Evolutionary conservation across 1,140 invertebrate species (phyloP).

Genomic region (Delia radicum): DNA sequence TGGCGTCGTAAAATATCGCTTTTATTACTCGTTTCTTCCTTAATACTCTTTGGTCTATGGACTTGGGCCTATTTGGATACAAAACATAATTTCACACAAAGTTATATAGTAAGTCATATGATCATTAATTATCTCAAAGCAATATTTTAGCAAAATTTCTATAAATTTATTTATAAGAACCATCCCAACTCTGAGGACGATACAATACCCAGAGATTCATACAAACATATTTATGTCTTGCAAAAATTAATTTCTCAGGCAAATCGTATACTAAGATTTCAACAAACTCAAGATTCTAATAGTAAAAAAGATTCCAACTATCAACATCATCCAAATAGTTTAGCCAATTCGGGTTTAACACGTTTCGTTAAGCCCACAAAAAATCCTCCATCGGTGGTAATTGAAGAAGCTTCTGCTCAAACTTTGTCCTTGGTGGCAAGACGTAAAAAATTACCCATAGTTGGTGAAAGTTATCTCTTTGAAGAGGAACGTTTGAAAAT

Average conservation of each 20-base stretch:
- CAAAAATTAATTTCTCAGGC: slow-evolving; percentile 52
- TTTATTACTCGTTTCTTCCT: slow-evolving; percentile 39
- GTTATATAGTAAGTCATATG: not conserved
- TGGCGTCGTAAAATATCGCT: slow-evolving; percentile 53
- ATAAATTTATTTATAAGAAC: not conserved
- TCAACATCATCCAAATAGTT: slow-evolving; percentile 22
- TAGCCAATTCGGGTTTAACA: slow-evolving; percentile 39
- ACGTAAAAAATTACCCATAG: slow-evolving; percentile 40
- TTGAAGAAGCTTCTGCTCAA: slow-evolving; percentile 8
- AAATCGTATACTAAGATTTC: slow-evolving; percentile 46
- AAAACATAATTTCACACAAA: not conserved
- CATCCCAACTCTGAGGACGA: not conserved
- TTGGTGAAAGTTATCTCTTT: slow-evolving; percentile 45
- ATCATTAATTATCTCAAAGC: not conserved
- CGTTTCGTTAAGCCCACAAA: slow-evolving; percentile 45
- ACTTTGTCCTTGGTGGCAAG: slow-evolving; percentile 27
- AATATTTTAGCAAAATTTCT: not conserved
- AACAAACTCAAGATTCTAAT: slow-evolving; percentile 31
- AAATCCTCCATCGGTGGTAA: slow-evolving; percentile 11
- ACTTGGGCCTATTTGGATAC: slow-evolving; percentile 51
- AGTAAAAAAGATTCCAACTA: not conserved
- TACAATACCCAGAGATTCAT: not conserved
- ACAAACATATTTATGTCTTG: slow-evolving; percentile 42
- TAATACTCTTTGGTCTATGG: slow-evolving; percentile 46
- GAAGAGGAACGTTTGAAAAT: slow-evolving; percentile 52